Conservation (phyloP, 2,113 vertebrate genomes). For the Vulpes lagopus region DNA sequence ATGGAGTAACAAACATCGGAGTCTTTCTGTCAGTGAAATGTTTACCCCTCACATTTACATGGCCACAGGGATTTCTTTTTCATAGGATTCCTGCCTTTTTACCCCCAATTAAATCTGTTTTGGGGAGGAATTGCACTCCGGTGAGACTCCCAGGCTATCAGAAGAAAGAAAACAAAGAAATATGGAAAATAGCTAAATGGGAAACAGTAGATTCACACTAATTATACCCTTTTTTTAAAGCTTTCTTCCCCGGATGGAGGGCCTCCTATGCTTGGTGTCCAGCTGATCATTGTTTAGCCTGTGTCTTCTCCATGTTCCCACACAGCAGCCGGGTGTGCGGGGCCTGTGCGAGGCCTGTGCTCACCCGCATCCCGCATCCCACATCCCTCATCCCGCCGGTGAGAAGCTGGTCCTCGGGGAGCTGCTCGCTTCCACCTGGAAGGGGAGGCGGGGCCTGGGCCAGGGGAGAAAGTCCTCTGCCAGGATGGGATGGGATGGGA, state of each 20-base stretch:
- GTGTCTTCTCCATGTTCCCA: background rate
- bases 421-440: no score
- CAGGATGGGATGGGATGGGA: background rate
- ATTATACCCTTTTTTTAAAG: background rate
- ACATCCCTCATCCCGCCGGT: no score
- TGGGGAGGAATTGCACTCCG: background rate
- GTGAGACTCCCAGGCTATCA: background rate
- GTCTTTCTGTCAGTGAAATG: background rate
- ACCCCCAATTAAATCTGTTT: slow-evolving; percentile 40
- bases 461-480: background rate
- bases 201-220: background rate
- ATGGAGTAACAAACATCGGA: background rate
- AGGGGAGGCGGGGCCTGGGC: background rate
- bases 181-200: background rate
- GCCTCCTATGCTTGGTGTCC: background rate
- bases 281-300: slow-evolving; percentile 23
- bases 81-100: slow-evolving; percentile 38
- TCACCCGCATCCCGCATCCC: background rate
- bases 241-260: background rate
- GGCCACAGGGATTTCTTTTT: slow-evolving; percentile 3
- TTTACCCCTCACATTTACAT: background rate
- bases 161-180: slow-evolving; percentile 9
- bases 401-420: no score
- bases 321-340: background rate
- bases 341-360: background rate